Evolutionary conservation across 37 sponge, comb jelly and placozoan species (phyloP).

Genomic region (Oscarella lobularis): DNA sequence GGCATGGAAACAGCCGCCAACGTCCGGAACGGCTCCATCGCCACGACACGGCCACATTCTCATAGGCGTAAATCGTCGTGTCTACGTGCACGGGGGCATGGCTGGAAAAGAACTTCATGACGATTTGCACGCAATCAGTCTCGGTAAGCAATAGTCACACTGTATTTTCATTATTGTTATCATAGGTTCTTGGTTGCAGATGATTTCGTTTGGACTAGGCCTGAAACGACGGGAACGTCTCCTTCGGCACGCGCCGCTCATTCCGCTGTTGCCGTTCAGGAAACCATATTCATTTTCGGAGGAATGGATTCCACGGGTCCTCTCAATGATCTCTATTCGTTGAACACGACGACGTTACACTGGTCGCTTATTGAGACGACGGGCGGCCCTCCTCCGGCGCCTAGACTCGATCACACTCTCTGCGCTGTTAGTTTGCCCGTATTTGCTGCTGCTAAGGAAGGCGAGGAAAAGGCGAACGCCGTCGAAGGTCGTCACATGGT

Average conservation of each 20-base stretch:
- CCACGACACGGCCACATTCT: neutral
- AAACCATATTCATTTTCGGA: neutral
- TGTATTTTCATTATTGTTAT: too few relatives aligned
- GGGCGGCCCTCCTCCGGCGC: neutral
- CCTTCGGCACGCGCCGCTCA: neutral
- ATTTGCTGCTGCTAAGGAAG: neutral
- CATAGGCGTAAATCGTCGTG: neutral
- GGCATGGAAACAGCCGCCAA: neutral
- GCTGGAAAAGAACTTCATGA: neutral
- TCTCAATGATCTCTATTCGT: neutral
- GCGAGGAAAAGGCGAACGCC: too few relatives aligned
- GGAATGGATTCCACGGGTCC: neutral
- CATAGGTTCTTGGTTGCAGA: too few relatives aligned
- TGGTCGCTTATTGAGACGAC: neutral
- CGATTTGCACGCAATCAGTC: neutral
- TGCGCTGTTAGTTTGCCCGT: neutral
- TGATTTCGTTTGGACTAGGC: too few relatives aligned
- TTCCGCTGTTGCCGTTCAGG: neutral
- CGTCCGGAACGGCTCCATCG: neutral
- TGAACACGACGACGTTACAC: neutral
- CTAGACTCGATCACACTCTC: neutral
- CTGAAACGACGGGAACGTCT: too few relatives aligned
- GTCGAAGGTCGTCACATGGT: neutral
- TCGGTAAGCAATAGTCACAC: too few relatives aligned
- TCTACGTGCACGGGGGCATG: neutral